Base-by-base conservation (phyloP, 2,888 invertebrate genomes). In the Ceramica pisi region DNA sequence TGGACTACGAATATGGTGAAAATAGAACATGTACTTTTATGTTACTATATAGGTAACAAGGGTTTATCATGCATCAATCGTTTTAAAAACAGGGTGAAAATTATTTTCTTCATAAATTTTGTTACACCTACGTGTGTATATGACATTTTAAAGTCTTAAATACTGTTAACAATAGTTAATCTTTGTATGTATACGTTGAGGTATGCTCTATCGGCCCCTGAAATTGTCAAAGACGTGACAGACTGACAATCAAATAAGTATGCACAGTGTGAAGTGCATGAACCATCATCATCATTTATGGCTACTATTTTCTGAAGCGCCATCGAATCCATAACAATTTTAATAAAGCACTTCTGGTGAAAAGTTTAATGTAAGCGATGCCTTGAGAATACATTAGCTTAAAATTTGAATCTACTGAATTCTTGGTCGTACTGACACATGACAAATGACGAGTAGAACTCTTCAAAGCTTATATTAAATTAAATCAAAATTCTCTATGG, bases 341-440 rank as follows among this genome's bases (percentile, higher is more conserved):
- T 72, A 72, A 71, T 71, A 66, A 72, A 66, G 59, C 48, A 41
- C 53, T 82, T 73, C 80, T 73, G 61, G 63, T 70, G 80, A 83
- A 80, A 82, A 65, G 41, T 74, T 80, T 67, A 80, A 80, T 70
- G 69, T 59, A 50, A 50, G 64, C 62, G 67, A 82, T 73, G 66
- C 57, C 19, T 41, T 53, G 44, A 48, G 80, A 80, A 80, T 80
- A 79, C n/a, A 79, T 83, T 83, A 74, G 53, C 65, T 74, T 74
- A 59, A 71, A 77, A 81, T 80, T 64, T 79, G 67, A 79, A 80
- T 80, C 68, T 62, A 79, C 66, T 51, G 46, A 64, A 79, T 80
- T 65, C 81, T 62, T 71, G 7, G 23, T 21, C 82, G 63, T 78
- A 73, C 82, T 65, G 59, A 61, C 68, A 69, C 67, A 75, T 73